phyloP scores from a whole-genome alignment of 2,797 vertebrate species.

The Anas capensis region DNA sequence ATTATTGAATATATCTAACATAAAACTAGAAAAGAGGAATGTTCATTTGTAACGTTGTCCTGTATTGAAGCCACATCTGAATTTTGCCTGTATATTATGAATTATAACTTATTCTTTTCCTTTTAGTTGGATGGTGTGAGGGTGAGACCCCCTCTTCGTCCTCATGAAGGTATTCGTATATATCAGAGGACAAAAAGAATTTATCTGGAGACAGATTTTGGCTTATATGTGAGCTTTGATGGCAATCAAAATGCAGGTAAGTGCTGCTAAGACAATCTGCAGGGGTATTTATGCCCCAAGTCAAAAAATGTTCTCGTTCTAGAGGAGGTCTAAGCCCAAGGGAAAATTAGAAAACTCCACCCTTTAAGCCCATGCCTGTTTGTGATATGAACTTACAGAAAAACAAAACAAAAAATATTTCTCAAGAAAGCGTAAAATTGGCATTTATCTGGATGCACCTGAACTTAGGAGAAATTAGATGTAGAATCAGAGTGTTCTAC shows the following conservation, averaged over 20 bases:
- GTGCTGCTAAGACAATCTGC: not conserved
- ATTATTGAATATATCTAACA: not conserved
- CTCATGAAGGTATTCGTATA: constrained; percentile 81
- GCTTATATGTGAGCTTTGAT: constrained; percentile 83
- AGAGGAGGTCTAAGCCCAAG: not conserved
- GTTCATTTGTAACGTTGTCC: not conserved
- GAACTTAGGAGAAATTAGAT: not conserved
- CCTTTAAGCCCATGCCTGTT: not conserved
- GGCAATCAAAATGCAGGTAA: constrained; percentile 83
- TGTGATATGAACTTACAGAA: not conserved
- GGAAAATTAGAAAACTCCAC: not conserved
- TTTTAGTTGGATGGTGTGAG: constrained; percentile 83
- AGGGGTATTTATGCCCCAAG: not conserved
- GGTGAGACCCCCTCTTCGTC: constrained; percentile 74
- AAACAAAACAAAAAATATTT: not conserved
- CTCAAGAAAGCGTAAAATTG: not conserved
- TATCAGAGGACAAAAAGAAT: constrained; percentile 74
- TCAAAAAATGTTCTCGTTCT: not conserved
- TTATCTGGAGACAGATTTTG: constrained; percentile 87
- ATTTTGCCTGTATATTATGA: not conserved
- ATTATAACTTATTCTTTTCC: not conserved
- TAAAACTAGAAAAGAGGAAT: not conserved
- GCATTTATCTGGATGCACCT: not conserved
- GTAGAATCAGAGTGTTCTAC: not conserved
- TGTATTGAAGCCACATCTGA: not conserved